These are phyloP conservation scores for Heliconius erato DNA, from an alignment of 2,888 invertebrate genomes.

Conservation along the genomic window DNA sequence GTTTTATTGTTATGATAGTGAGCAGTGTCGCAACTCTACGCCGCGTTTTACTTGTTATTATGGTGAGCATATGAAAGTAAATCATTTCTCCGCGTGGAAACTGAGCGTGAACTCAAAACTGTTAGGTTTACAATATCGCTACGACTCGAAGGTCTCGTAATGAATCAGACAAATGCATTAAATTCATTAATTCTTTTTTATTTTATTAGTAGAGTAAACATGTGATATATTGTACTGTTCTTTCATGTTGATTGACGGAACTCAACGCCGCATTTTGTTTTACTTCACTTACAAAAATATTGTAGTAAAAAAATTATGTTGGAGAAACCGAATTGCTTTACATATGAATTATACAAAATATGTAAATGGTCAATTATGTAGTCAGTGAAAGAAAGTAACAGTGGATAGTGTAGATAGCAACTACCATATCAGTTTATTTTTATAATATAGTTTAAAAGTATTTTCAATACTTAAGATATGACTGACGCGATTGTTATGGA, in stretches of 20 bases:
- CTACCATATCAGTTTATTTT: not conserved
- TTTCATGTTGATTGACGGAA: no score
- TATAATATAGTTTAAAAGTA: no score
- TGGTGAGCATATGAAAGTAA: not conserved
- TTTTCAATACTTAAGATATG: no score
- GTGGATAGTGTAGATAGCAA: not conserved
- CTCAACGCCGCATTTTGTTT: not conserved
- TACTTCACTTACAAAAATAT: not conserved
- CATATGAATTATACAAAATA: not conserved
- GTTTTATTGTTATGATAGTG: not conserved
- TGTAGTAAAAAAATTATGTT: not conserved
- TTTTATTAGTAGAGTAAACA: no score
- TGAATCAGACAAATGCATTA: no score
- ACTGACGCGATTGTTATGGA: no score
- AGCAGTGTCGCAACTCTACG: not conserved
- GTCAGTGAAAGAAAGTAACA: constrained; percentile 2
- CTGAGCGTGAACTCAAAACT: not conserved
- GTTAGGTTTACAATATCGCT: not conserved
- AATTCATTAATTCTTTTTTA: no score
- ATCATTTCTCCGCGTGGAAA: not conserved
- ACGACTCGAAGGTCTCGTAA: no score
- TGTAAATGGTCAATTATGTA: not conserved
- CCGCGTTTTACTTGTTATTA: not conserved
- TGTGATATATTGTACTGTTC: no score
- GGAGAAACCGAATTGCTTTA: not conserved